Percentiles rank a stretch among this genome's conserved stretches.
These are phyloP conservation scores for Lasioglossum oenotherae DNA, from an alignment of 2,888 invertebrate species.

Conservation along the genomic window DNA sequence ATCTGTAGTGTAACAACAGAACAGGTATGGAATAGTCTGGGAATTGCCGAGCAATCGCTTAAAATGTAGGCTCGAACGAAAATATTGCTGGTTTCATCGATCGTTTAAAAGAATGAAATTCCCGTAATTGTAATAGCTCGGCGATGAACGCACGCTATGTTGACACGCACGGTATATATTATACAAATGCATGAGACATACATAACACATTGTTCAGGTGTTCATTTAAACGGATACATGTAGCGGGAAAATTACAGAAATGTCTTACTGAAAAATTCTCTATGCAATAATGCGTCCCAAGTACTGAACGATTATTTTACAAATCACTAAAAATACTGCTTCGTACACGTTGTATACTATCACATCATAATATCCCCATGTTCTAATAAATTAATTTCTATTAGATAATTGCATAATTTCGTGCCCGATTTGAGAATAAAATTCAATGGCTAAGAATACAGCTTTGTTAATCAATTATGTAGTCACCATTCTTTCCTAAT, in stretches of 20 bases:
- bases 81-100: constrained; percentile 8
- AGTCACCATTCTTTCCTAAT: too few species aligned
- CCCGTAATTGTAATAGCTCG: background rate
- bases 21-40: background rate
- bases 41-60: background rate
- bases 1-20: background rate
- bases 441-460: too few species aligned
- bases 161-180: background rate
- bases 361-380: background rate
- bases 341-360: background rate
- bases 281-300: background rate
- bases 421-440: too few species aligned
- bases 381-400: background rate
- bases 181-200: background rate
- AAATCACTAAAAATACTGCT: background rate
- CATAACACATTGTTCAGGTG: background rate
- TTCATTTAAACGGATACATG: background rate
- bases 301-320: background rate
- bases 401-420: too few species aligned
- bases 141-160: background rate
- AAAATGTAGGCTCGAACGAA: background rate
- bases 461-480: too few species aligned
- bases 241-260: background rate
- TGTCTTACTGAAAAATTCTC: background rate
- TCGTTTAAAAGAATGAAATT: background rate